Evolutionary conservation across 2,113 vertebrate genomes (phyloP).

Genomic region (Chloroceryle aenea): DNA sequence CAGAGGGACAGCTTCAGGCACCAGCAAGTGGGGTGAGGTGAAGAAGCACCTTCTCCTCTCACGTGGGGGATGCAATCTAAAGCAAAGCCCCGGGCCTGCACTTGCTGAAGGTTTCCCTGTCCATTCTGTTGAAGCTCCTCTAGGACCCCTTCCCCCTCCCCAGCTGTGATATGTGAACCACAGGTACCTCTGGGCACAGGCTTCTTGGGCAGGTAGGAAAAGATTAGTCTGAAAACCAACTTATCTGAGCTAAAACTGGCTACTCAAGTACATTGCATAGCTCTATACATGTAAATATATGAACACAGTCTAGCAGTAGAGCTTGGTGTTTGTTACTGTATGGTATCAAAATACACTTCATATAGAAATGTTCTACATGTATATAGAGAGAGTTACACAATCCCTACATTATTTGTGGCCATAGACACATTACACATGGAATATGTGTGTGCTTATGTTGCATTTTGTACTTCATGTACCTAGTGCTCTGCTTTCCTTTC

Average conservation of each 20-base stretch:
- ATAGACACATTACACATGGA: background rate
- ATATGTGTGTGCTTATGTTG: background rate
- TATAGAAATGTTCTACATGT: background rate
- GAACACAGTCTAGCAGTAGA: background rate
- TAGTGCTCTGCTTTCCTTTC: background rate
- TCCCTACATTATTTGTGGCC: background rate
- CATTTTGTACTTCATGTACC: background rate
- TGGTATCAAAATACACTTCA: background rate
- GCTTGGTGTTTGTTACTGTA: background rate
- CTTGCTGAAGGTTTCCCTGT: background rate
- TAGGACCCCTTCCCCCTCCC: fast-evolving
- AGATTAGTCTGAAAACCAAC: background rate
- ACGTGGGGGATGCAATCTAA: background rate
- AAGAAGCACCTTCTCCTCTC: background rate
- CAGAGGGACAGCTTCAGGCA: background rate
- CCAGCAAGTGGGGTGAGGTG: background rate
- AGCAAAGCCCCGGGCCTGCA: background rate
- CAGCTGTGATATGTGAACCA: background rate
- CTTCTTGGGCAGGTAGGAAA: background rate
- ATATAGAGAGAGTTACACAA: background rate
- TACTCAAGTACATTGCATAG: background rate
- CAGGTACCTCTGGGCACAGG: background rate
- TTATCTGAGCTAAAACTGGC: background rate
- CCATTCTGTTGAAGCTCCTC: background rate
- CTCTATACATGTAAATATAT: background rate